Evolutionary conservation across 53 echinoderm and acorn worm species (phyloP).

Genomic region (Zoroaster sp.): DNA sequence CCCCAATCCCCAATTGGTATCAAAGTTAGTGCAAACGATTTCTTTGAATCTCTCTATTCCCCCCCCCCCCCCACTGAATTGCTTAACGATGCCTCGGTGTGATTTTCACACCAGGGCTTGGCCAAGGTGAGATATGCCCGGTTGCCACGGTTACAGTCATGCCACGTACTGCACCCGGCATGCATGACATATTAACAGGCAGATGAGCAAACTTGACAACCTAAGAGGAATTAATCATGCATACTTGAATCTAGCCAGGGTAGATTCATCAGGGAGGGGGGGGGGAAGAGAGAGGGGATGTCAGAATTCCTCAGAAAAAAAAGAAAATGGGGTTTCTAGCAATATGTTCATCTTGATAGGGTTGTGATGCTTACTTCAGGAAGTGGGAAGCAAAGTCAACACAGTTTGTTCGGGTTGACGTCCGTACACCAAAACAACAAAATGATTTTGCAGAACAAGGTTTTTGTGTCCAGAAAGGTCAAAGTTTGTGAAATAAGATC

Average conservation of each 20-base stretch:
- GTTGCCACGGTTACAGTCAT: background rate
- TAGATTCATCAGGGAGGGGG: too few relatives aligned
- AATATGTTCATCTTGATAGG: too few relatives aligned
- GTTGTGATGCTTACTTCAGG: too few relatives aligned
- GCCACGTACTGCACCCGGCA: background rate
- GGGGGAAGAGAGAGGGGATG: too few relatives aligned
- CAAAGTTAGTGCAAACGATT: background rate
- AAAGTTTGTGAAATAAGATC: background rate
- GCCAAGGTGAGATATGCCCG: background rate
- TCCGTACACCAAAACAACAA: background rate
- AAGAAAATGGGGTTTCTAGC: too few relatives aligned
- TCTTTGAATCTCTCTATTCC: too few relatives aligned
- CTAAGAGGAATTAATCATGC: background rate
- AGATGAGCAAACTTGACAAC: background rate
- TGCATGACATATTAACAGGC: background rate
- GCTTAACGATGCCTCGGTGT: background rate
- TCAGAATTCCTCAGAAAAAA: too few relatives aligned
- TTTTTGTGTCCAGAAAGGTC: slow-evolving; percentile 1
- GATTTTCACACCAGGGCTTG: background rate
- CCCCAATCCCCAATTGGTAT: background rate
- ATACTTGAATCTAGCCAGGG: background rate
- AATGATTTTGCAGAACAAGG: background rate
- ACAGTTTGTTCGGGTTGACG: too few relatives aligned
- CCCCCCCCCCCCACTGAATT: background rate
- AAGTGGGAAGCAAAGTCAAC: too few relatives aligned